phyloP scores from a whole-genome alignment of 2,113 vertebrate genomes.

The Sterna hirundo region DNA sequence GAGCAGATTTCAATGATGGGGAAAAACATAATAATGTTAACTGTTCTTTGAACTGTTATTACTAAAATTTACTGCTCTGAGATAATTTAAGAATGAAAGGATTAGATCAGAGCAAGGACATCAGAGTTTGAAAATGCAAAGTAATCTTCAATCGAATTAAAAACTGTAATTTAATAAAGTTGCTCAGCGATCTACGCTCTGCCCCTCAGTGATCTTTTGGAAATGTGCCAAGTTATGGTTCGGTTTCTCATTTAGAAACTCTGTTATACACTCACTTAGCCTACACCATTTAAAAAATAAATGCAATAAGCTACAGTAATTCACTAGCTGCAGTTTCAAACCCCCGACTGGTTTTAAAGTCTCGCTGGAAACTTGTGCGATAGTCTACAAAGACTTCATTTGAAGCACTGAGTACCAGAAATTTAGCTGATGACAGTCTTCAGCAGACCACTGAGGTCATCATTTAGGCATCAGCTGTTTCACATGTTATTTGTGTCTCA shows the following conservation, averaged over 20 bases:
- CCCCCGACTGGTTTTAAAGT: not conserved
- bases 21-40: not conserved
- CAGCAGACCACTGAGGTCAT: not conserved
- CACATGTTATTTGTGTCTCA: not conserved
- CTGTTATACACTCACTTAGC: not conserved
- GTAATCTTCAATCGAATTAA: not conserved
- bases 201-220: not conserved
- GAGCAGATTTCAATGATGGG: not conserved
- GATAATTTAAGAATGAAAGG: not conserved
- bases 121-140: not conserved
- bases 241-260: not conserved
- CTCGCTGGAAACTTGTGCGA: fast-evolving
- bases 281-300: not conserved
- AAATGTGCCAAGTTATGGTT: not conserved
- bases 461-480: not conserved
- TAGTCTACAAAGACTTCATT: not conserved
- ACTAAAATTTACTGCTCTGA: not conserved
- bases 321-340: not conserved
- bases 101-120: not conserved
- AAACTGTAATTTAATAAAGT: conserved; percentile 1
- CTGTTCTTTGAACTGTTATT: not conserved
- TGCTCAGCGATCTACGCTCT: not conserved
- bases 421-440: not conserved
- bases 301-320: not conserved
- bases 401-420: not conserved